Evolutionary conservation across 1,140 invertebrate genomes (phyloP), one percentile per base, ranked within the genome.

Genomic region (Musca domestica): DNA sequence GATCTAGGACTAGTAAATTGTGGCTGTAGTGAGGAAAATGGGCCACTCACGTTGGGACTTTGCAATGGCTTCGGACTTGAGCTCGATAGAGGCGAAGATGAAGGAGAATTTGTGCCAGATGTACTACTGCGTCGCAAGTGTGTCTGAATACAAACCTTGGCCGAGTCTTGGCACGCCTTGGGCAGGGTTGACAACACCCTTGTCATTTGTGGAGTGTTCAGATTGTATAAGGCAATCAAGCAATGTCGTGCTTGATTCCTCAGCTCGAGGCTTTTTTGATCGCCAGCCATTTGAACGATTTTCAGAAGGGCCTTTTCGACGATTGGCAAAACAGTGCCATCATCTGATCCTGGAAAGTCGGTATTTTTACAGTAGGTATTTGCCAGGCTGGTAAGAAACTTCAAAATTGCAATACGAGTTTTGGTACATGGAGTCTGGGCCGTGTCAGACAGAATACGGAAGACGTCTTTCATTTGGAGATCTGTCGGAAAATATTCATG

Each of bases 381-480:
- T 70, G 88, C 89, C 20, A 94, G 83, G 72, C 91, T 88, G 1
- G 88, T 88, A 20, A 95, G 85, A 81, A 92, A 94, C 48, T 86
- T 87, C 22, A 94, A 81, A 48, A 89, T 90, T 23, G 91, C 89
- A 67, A 90, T 84, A 80, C 92, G 92, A 25, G 95, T 94, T 78
- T 92, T 93, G 0, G 89, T 85, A 74, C 93, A 96, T 2, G 94
- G 95, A 14, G 94, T 95, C 81, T 97, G 94, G 9, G 94, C 93
- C 14, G 91, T 88, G 83, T 98, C 95, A 52, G 91, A 90, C 17
- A 98, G 84, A 83, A 95, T 95, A 78, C 91, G 84, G 71, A 88
- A 88, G 71, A 88, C 85, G 71, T 87, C 87, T 30, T 85, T 83
- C 17, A 88, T 77, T 72, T 89, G 86, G 41, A 88, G 71, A 19